Evolutionary conservation across 2,888 invertebrate genomes (phyloP).

Genomic region (Drosophila prostipennis): DNA sequence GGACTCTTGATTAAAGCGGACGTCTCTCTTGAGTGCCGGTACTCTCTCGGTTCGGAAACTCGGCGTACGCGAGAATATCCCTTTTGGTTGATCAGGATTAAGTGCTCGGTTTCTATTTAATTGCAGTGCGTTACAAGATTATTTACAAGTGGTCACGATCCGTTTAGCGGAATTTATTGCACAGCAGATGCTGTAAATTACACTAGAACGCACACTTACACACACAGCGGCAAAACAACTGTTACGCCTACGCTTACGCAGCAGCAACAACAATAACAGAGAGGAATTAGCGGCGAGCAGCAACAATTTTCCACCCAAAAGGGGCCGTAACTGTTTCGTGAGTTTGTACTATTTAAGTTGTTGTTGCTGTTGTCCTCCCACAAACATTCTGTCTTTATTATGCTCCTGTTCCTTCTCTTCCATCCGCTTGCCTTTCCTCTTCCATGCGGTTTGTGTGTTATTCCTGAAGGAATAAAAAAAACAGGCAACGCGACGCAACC

Average conservation of each 20-base stretch:
- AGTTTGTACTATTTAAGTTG: constrained; percentile 32
- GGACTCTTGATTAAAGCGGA: constrained; percentile 23
- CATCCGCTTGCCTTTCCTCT: not conserved
- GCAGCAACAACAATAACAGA: constrained; percentile 13
- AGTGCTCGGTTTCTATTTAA: not conserved
- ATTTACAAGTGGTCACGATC: not conserved
- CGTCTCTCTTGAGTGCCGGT: constrained; percentile 22
- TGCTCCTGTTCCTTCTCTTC: constrained; percentile 8
- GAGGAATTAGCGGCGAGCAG: constrained; percentile 16
- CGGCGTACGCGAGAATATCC: constrained; percentile 5
- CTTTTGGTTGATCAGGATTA: not conserved
- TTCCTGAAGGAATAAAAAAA: constrained; percentile 23
- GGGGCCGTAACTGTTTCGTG: constrained; percentile 37
- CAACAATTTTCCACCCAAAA: constrained; percentile 29
- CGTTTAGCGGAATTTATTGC: not conserved
- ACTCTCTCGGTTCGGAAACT: constrained; percentile 16
- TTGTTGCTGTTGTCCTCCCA: constrained; percentile 5
- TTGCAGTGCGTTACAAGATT: not conserved
- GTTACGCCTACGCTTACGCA: constrained; percentile 29
- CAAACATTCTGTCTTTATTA: constrained; percentile 36
- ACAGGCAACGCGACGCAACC: constrained; percentile 21
- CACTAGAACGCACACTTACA: constrained; percentile 4
- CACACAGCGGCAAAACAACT: constrained; percentile 23
- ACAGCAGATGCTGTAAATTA: constrained; percentile 26
- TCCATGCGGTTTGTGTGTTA: constrained; percentile 26